These are phyloP conservation scores for Pinna nobilis DNA, from an alignment of 1,140 invertebrate genomes.

Conservation along the genomic window DNA sequence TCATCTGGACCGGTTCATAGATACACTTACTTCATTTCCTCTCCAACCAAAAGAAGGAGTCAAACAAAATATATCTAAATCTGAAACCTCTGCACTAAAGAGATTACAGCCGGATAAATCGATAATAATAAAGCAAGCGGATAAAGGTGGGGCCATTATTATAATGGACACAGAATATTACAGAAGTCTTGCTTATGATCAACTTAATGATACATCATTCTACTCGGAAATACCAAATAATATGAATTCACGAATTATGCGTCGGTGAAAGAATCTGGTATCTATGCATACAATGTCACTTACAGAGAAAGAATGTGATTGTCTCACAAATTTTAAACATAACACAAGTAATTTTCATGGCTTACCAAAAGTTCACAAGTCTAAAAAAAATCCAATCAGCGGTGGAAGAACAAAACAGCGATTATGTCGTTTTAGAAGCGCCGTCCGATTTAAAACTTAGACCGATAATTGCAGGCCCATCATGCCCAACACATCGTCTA, in stretches of 20 bases:
- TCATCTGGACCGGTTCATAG: not conserved
- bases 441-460: conserved; percentile 18
- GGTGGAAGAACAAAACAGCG: not conserved
- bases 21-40: not conserved
- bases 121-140: no score
- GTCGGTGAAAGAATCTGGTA: not conserved
- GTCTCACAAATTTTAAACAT: not conserved
- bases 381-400: not conserved
- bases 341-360: conserved; percentile 21
- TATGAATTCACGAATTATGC: not conserved
- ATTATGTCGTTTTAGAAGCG: not conserved
- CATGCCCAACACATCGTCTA: conserved; percentile 5
- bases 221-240: not conserved
- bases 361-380: conserved; percentile 21
- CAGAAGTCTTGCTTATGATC: not conserved
- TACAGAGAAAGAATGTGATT: not conserved
- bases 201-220: not conserved
- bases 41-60: not conserved
- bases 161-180: not conserved
- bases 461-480: conserved; percentile 12
- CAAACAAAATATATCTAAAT: no score
- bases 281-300: not conserved
- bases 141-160: no score
- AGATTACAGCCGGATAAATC: no score
- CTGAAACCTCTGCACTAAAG: no score